phyloP scores from a whole-genome alignment of 2,888 invertebrate species.

The Microdon myrmicae region DNA sequence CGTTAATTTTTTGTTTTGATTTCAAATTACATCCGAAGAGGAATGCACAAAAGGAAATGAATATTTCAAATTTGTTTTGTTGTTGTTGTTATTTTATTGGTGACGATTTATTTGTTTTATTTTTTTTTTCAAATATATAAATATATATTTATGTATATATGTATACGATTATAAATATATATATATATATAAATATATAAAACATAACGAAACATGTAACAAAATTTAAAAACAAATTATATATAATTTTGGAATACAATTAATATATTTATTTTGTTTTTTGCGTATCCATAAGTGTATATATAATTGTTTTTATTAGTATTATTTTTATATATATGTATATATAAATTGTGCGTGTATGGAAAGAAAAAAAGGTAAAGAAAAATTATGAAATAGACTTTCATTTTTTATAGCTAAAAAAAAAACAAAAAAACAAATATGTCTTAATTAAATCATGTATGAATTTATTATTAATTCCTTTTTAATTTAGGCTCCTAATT shows the following conservation, averaged over 20 bases:
- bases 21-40: no score
- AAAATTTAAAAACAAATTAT: constrained; percentile 21
- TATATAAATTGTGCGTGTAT: constrained; percentile 47
- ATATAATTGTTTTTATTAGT: constrained; percentile 24
- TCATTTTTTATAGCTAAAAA: constrained; percentile 25
- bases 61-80: constrained; percentile 3
- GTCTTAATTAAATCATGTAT: constrained; percentile 14
- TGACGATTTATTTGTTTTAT: constrained; percentile 1
- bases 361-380: constrained; percentile 47
- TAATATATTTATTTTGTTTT: constrained; percentile 2
- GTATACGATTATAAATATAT: background rate
- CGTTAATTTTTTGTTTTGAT: constrained; percentile 24
- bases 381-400: constrained; percentile 18
- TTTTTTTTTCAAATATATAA: constrained; percentile 11
- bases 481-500: background rate
- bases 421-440: background rate
- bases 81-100: constrained; percentile 3
- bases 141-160: constrained; percentile 3
- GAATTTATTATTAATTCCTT: background rate
- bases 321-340: constrained; percentile 22
- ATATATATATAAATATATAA: background rate
- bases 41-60: no score
- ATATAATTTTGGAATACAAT: no score
- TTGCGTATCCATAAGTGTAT: constrained; percentile 9
- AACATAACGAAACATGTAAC: background rate